These are phyloP conservation scores for Heliocidaris tuberculata DNA, from an alignment of 35 echinoderm and acorn worm genomes.

Conservation along the genomic window DNA sequence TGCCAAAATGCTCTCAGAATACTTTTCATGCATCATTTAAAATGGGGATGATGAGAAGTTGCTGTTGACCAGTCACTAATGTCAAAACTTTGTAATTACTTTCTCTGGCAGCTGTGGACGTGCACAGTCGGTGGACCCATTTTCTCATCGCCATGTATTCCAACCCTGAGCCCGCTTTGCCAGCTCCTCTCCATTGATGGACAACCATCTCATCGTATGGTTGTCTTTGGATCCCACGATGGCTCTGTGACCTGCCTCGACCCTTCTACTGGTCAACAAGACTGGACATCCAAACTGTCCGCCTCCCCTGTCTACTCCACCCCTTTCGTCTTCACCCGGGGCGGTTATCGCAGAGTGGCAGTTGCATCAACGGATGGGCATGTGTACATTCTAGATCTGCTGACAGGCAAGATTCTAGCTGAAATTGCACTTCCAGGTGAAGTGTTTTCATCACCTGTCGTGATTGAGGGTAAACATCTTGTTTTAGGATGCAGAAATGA, in stretches of 20 bases:
- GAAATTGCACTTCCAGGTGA: constrained; percentile 52
- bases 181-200: not conserved
- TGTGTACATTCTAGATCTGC: constrained; percentile 52
- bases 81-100: not conserved
- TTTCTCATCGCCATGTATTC: constrained; percentile 69
- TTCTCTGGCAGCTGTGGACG: constrained; percentile 63
- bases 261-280: constrained; percentile 34
- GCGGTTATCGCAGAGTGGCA: constrained; percentile 28
- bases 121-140: constrained; percentile 57
- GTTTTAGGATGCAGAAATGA: constrained; percentile 72
- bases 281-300: constrained; percentile 47
- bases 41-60: too few relatives aligned
- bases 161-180: not conserved
- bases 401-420: constrained; percentile 42
- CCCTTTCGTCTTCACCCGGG: constrained; percentile 57
- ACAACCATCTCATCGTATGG: constrained; percentile 13
- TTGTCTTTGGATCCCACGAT: constrained; percentile 80
- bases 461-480: constrained; percentile 23
- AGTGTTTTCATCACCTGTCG: constrained; percentile 73
- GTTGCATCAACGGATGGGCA: constrained; percentile 48
- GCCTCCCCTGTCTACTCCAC: constrained; percentile 53
- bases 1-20: not conserved
- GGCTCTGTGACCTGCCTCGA: constrained; percentile 60
- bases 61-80: too few relatives aligned
- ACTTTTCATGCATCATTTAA: not conserved